Evolutionary conservation across 37 sponge, comb jelly and placozoan genomes (phyloP), one percentile per base, ranked within the genome.

Genomic region (Ephydatia muelleri): DNA sequence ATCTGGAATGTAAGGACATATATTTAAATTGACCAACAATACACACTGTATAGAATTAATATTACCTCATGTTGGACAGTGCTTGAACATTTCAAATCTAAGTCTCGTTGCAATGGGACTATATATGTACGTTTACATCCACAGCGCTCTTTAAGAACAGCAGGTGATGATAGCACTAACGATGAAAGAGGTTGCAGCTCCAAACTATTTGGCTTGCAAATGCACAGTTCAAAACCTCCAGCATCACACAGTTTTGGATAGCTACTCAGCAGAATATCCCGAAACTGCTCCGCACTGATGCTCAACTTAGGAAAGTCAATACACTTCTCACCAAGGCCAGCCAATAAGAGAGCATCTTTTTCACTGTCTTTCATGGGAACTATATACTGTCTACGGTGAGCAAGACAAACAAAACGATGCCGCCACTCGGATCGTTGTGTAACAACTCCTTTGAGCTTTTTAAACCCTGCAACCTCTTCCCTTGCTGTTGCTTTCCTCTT

Each of bases 241-340:
- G 65, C 83, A 57, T 83, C 38, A 34, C 34, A 48, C 66, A 83
- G 66, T 33, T 26, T 14, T 32, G 83, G 83, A 73, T 33, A 89
- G 11, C 35, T 65, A 21, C 38, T 70, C 1, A 29, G 75, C 49
- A 89, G n/a, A 48, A 79, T 25, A 75, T 84, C 85, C 29, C 77
- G 33, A 80, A 89, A 89, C 27, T 84, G 68, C 25, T 73, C 82
- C 5, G 39, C 79, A 47, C 30, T 49, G 0, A 57, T 35, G 31
- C 49, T 38, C 27, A 86, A 80, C 39, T 47, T 34, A 26, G 35
- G 14, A 73, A 81, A 87, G 28, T 66, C 76, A 39, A 82, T 77
- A 28, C 28, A 75, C 76, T 88, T 83, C 35, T 83, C 89, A 3
- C 89, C 89, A 16, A 83, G 76, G 19, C 88, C 88, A 38, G 88